These are phyloP conservation scores for Chloroceryle inda DNA, from an alignment of 2,797 vertebrate species.

Conservation along the genomic window DNA sequence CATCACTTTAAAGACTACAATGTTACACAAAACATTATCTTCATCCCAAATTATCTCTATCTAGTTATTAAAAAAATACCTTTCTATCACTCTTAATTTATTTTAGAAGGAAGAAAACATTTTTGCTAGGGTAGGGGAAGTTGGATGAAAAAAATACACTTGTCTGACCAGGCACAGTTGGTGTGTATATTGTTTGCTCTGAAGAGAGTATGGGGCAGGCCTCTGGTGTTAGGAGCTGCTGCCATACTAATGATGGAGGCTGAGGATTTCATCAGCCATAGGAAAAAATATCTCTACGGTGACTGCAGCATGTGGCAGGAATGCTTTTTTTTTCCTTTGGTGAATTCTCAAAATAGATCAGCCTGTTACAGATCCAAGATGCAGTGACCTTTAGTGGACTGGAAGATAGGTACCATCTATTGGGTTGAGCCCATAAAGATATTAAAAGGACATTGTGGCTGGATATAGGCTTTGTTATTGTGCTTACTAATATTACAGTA, in stretches of 20 bases:
- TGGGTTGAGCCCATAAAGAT: not conserved
- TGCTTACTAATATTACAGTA: not conserved
- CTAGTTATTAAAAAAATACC: not conserved
- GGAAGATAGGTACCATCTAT: conserved; percentile 39
- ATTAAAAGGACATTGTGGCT: conserved; percentile 6
- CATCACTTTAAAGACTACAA: not conserved
- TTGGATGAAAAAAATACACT: not conserved
- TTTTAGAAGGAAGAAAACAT: not conserved
- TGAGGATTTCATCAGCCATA: not conserved
- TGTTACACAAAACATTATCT: not conserved
- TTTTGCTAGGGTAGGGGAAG: not conserved
- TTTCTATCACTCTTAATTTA: not conserved
- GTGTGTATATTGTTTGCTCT: not conserved
- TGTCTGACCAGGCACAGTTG: not conserved
- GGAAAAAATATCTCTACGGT: not conserved
- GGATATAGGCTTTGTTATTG: conserved; percentile 25
- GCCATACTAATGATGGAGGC: not conserved
- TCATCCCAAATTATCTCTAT: not conserved
- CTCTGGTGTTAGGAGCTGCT: not conserved
- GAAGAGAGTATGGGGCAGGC: not conserved
- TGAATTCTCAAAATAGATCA: conserved; percentile 21
- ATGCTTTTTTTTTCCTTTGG: not conserved
- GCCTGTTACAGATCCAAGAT: not conserved
- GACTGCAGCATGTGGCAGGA: not conserved
- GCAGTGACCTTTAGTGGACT: conserved; percentile 26